phyloP scores from a whole-genome alignment of 1,140 invertebrate genomes.

The Platorchestia sp. region DNA sequence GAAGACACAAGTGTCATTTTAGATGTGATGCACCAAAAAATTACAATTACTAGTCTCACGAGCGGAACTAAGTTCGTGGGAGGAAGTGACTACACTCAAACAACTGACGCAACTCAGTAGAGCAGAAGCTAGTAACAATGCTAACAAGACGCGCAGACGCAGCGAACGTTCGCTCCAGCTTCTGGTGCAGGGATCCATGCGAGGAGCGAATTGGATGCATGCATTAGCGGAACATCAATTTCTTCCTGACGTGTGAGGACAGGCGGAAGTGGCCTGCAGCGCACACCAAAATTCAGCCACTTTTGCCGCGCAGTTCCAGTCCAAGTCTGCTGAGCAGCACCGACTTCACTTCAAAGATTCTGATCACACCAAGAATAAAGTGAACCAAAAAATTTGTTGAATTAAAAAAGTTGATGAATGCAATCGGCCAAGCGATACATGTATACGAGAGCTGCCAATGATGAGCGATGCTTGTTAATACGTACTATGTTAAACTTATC shows the following conservation, averaged over 20 bases:
- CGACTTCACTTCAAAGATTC: neutral
- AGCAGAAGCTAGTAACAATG: no score
- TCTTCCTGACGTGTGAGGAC: neutral
- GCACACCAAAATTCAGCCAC: neutral
- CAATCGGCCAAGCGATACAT: no score
- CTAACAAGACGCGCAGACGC: neutral
- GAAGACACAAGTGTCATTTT: no score
- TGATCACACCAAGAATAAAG: neutral
- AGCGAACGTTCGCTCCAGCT: neutral
- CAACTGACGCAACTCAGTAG: no score
- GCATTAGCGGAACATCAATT: constrained; percentile 36
- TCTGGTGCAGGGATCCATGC: neutral
- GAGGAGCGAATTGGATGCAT: constrained; percentile 4
- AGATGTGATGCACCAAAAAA: no score
- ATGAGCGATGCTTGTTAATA: no score
- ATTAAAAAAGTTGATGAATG: neutral
- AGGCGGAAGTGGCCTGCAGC: neutral
- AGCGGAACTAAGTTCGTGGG: no score
- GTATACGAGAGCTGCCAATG: no score
- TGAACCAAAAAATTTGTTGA: neutral
- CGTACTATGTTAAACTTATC: no score
- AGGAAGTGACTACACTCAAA: no score
- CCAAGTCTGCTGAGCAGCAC: neutral
- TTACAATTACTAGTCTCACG: no score
- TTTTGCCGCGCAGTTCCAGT: neutral